phyloP scores from a whole-genome alignment of 2,113 vertebrate species.

The Zosterops pallidus region DNA sequence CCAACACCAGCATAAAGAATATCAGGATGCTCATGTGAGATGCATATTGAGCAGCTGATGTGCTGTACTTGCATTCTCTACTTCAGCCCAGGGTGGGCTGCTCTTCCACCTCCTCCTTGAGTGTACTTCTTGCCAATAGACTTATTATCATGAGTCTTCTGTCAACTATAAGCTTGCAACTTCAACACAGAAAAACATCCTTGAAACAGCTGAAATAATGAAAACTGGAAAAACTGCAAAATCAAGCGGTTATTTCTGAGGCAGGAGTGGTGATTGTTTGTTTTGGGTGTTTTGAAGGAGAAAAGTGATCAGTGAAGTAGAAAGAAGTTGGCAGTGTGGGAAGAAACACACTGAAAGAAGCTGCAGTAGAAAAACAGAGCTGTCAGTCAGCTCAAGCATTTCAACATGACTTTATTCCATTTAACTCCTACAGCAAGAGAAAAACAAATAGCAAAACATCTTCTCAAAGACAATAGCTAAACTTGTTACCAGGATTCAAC shows the following conservation, averaged over 20 bases:
- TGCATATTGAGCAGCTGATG: rapidly evolving
- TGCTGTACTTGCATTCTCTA: neutral
- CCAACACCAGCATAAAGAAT: neutral
- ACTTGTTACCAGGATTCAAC: neutral
- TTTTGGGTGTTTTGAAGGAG: neutral
- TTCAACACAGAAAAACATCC: neutral
- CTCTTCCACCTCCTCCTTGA: neutral
- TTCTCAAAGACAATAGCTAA: neutral
- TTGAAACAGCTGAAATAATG: neutral
- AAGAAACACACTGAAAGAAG: neutral
- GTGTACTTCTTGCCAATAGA: neutral
- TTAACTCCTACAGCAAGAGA: neutral
- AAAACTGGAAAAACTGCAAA: neutral
- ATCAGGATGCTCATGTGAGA: rapidly evolving
- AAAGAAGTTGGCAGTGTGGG: neutral
- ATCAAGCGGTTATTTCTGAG: neutral
- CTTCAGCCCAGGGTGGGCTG: neutral
- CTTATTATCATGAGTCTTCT: neutral
- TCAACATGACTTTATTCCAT: neutral
- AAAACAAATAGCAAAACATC: neutral
- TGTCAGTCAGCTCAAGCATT: neutral
- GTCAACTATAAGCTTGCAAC: neutral
- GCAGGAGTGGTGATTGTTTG: neutral
- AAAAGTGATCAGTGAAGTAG: neutral
- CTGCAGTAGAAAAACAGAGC: neutral